Evolutionary conservation across 2,888 invertebrate genomes (phyloP).

Genomic region (Neoscelio sp.): DNA sequence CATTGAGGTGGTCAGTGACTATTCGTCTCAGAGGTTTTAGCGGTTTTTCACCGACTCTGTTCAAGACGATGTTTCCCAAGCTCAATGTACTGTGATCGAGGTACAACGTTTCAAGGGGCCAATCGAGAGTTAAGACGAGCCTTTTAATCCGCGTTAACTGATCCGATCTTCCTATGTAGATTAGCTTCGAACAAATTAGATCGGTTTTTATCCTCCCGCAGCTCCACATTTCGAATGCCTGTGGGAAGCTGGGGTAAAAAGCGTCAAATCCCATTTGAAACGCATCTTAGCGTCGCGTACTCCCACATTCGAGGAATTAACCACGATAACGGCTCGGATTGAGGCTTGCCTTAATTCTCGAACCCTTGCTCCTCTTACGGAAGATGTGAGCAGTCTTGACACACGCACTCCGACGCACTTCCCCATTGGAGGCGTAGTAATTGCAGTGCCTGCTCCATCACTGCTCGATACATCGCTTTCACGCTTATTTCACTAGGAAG

Average conservation of each 20-base stretch:
- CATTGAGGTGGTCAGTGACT: too few species aligned
- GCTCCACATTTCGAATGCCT: not conserved
- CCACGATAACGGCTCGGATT: not conserved
- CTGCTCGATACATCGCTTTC: not conserved
- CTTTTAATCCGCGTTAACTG: too few species aligned
- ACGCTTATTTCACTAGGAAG: not conserved
- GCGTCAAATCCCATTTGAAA: not conserved
- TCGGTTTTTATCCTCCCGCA: too few species aligned
- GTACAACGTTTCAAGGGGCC: too few species aligned
- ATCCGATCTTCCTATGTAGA: too few species aligned
- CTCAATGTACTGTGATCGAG: too few species aligned
- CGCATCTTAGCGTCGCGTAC: not conserved
- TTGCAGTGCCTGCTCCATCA: not conserved
- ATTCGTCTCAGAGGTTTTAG: too few species aligned
- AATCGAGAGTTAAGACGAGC: too few species aligned
- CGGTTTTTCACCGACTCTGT: too few species aligned
- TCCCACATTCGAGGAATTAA: not conserved
- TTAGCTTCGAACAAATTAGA: too few species aligned
- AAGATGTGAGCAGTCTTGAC: not conserved
- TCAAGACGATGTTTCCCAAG: too few species aligned
- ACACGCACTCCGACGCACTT: not conserved
- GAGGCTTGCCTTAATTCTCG: slow-evolving; percentile 7
- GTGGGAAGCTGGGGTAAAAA: not conserved
- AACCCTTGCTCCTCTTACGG: not conserved
- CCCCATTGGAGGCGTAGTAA: not conserved